Evolutionary conservation across 2,113 vertebrate species (phyloP).

Genomic region (Axis porcinus): DNA sequence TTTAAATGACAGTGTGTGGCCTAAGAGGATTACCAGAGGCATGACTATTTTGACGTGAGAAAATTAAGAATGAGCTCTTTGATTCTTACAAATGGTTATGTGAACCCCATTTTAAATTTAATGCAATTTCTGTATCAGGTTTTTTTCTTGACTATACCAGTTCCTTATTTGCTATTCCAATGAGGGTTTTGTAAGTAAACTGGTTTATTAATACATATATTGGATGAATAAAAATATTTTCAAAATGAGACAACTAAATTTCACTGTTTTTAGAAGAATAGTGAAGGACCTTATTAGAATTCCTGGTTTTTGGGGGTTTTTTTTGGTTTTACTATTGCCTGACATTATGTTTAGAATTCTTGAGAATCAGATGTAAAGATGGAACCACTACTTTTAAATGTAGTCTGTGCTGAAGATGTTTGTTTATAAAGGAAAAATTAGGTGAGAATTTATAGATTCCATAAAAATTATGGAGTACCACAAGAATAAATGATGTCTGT

Average conservation of each 20-base stretch:
- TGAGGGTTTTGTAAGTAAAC: conserved; percentile 26
- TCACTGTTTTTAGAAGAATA: conserved; percentile 24
- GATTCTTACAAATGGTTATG: neutral
- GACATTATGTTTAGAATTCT: neutral
- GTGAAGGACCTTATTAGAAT: neutral
- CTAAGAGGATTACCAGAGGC: neutral
- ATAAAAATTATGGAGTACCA: neutral
- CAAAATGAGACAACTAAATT: neutral
- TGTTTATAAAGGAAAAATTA: conserved; percentile 29
- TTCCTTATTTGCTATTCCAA: neutral
- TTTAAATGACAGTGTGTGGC: neutral
- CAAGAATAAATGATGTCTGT: neutral
- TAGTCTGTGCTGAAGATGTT: neutral
- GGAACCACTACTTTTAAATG: neutral
- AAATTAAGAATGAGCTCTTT: conserved; percentile 9
- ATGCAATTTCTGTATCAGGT: neutral
- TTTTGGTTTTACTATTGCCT: neutral
- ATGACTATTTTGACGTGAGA: neutral
- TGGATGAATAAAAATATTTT: neutral
- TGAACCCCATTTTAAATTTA: neutral
- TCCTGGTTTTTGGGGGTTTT: neutral
- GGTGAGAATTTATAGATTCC: neutral
- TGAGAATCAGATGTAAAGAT: neutral
- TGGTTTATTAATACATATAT: neutral
- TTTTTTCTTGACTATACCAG: neutral